Evolutionary conservation across 2,888 invertebrate species (phyloP), one percentile per base, ranked within the genome.

Genomic region (Clanis bilineata): DNA sequence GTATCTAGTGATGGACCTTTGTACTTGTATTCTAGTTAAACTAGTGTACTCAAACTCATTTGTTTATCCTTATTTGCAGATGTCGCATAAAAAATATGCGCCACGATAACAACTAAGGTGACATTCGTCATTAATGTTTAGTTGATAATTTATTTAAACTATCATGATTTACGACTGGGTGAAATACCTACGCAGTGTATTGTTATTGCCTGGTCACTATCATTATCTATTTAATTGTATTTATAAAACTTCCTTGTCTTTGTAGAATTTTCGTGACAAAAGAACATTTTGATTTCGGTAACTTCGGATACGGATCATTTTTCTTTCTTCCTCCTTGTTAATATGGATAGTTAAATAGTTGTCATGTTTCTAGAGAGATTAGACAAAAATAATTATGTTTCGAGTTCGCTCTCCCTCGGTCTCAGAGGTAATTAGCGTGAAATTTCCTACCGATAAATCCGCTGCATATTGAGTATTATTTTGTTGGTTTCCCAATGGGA

Each of bases 81-180:
- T 23, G 25, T 45, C 12, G 6, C 10, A 18, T 28, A 39, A 55
- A 56, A 54, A 56, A 15, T 62, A 36, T 15, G 47, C 22, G 22
- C 60, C 62, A 64, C 68, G 70, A 76, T 59, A 59, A 72, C 70
- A 77, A 73, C 70, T 66, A 71, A 79, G 75, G 77, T 77, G 80
- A 80, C 79, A 74, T 77, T 47, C 76, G 71, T 62, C 63, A 63
- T 62, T 69, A 65, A 71, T 64, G 64, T 69, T 73, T 63, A 63
- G 38, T 58, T 47, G 15, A 47, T 28, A 15, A 47, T 47, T 39
- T 25, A 47, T 47, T 47, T 47, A 47, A n/a, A 47, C 28, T 47
- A 28, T 25, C 15, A 28, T 47, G 25, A 25, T 47, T 28, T 28
- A 47, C 28, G 47, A 25, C 25, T 9, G 15, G 28, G 28, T 18